Conservation (phyloP, 1,140 invertebrate species). For the Heliothis subflexa region DNA sequence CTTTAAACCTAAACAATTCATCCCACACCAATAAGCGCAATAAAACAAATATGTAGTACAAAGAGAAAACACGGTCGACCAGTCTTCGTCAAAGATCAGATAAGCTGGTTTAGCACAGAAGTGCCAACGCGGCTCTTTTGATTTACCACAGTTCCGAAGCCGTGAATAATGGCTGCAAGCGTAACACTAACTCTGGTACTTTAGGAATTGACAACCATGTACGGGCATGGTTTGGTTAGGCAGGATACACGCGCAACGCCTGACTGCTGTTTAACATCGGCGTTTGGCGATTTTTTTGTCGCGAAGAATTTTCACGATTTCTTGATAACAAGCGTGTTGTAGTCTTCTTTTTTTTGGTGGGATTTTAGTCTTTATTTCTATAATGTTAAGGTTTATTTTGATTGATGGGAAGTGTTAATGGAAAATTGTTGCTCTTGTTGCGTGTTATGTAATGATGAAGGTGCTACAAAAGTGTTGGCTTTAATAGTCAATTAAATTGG, state of each 20-base stretch:
- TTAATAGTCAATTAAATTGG: slow-evolving; percentile 1
- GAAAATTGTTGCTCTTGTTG: not conserved
- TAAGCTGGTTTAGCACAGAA: slow-evolving; percentile 60
- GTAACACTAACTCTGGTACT: not conserved
- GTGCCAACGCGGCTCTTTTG: slow-evolving; percentile 63
- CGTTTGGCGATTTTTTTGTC: slow-evolving; percentile 37
- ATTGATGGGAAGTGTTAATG: not conserved
- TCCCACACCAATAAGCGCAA: slow-evolving; percentile 19
- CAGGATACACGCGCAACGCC: slow-evolving; percentile 2
- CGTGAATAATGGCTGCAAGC: slow-evolving; percentile 54
- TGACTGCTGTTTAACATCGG: slow-evolving; percentile 27
- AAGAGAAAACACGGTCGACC: slow-evolving; percentile 45
- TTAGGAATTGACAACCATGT: slow-evolving; percentile 54
- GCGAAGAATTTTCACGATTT: not conserved
- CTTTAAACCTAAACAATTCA: not conserved
- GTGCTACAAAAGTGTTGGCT: not conserved
- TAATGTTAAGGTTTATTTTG: not conserved
- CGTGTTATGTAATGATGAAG: not conserved
- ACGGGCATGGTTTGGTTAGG: slow-evolving; percentile 24
- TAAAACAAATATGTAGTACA: slow-evolving; percentile 43
- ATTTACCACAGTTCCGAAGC: slow-evolving; percentile 58
- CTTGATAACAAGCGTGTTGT: not conserved
- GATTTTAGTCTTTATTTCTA: not conserved
- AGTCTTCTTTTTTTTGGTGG: not conserved
- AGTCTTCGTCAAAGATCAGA: slow-evolving; percentile 58